These are phyloP conservation scores for Ophioninae sp. DNA, from an alignment of 2,888 invertebrate genomes.

Conservation along the genomic window DNA sequence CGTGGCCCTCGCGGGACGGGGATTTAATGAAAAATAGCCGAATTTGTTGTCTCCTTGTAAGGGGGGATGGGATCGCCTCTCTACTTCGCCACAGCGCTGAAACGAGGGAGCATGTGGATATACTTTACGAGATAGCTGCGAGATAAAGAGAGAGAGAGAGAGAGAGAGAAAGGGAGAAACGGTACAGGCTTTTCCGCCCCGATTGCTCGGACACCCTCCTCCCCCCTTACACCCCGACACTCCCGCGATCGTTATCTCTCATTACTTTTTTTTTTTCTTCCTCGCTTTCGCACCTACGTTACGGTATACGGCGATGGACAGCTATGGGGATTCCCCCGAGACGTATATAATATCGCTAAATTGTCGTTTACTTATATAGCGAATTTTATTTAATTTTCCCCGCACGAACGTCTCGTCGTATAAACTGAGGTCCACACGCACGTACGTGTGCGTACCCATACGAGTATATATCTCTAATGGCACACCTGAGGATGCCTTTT, in stretches of 20 bases:
- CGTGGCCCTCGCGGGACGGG: conserved; percentile 70
- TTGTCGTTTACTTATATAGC: conserved; percentile 61
- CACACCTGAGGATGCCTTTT: not conserved
- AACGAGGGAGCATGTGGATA: conserved; percentile 46
- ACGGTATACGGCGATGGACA: conserved; percentile 15
- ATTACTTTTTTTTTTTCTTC: conserved; percentile 55
- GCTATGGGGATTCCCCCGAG: conserved; percentile 55
- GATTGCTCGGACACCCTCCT: conserved; percentile 57
- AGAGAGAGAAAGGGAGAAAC: conserved; percentile 18
- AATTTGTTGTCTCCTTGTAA: conserved; percentile 73
- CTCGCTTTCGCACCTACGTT: conserved; percentile 54
- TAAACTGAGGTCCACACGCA: not conserved
- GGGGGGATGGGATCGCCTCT: conserved; percentile 45
- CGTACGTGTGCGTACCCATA: not conserved
- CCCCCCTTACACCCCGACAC: conserved; percentile 28
- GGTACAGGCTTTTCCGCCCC: conserved; percentile 47
- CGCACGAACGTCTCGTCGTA: conserved; percentile 55
- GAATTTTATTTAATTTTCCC: conserved; percentile 61
- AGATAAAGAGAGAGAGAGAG: conserved; percentile 24
- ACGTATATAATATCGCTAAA: conserved; percentile 60
- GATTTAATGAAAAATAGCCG: conserved; percentile 78
- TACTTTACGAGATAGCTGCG: conserved; percentile 57
- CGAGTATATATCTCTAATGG: not conserved
- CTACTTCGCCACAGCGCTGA: conserved; percentile 6
- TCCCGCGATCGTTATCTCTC: conserved; percentile 64